These are phyloP conservation scores for Drosophila sordidapex DNA, from an alignment of 2,888 invertebrate genomes.

Conservation along the genomic window DNA sequence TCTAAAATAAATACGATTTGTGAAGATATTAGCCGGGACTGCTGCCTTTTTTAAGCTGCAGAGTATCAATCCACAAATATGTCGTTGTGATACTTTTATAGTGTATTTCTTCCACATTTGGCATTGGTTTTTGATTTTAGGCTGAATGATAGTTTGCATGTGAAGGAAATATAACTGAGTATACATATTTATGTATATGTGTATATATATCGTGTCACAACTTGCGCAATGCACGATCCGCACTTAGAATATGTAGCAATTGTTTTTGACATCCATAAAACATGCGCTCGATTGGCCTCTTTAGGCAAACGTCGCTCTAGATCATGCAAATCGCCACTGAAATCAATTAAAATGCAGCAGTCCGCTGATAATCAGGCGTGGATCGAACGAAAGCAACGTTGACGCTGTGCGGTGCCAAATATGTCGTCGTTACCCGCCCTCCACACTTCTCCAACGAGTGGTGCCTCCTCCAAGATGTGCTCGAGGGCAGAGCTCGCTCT, in stretches of 20 bases:
- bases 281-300: slow-evolving; percentile 79
- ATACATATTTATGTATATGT: slow-evolving; percentile 17
- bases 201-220: slow-evolving; percentile 22
- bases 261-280: slow-evolving; percentile 78
- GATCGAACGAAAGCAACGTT: slow-evolving; percentile 11
- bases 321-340: slow-evolving; percentile 73
- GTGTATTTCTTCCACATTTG: slow-evolving; percentile 35
- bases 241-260: slow-evolving; percentile 77
- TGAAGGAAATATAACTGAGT: slow-evolving; percentile 41
- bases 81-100: slow-evolving; percentile 1
- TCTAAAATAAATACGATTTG: not conserved
- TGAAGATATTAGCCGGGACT: not conserved
- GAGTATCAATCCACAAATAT: not conserved
- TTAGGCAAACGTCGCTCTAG: slow-evolving; percentile 61
- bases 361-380: slow-evolving; percentile 64
- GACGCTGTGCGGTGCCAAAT: slow-evolving; percentile 70
- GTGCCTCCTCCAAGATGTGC: not conserved
- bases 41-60: no score
- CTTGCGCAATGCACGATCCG: slow-evolving; percentile 65
- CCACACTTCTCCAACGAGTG: not conserved
- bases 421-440: slow-evolving; percentile 40
- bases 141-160: slow-evolving; percentile 26
- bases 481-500: slow-evolving; percentile 11
- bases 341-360: slow-evolving; percentile 79
- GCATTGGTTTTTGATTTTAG: slow-evolving; percentile 50